phyloP scores from a whole-genome alignment of 2,113 vertebrate species.

The Peromyscus californicus region DNA sequence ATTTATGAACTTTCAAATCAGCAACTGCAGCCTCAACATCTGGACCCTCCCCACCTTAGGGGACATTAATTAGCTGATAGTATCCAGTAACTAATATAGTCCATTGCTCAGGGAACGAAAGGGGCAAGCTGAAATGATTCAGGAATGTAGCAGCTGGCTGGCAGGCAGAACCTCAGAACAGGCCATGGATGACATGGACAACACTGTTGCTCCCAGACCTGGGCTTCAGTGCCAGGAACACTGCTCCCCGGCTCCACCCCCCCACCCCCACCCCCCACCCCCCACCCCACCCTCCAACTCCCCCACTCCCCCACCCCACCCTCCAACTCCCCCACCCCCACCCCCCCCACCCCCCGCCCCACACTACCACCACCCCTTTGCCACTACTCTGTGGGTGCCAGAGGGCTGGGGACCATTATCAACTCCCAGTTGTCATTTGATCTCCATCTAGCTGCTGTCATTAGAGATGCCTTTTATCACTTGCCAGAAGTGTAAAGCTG shows the following conservation, averaged over 20 bases:
- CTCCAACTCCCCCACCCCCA: not conserved
- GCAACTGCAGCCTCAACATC: slow-evolving; percentile 67
- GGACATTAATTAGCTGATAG: slow-evolving; percentile 68
- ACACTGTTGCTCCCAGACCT: slow-evolving; percentile 67
- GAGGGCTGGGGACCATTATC: slow-evolving; percentile 62
- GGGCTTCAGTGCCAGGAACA: slow-evolving; percentile 59
- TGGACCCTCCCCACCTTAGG: slow-evolving; percentile 61
- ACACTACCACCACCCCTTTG: not conserved
- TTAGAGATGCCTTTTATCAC: slow-evolving; percentile 83
- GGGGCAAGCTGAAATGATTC: not conserved
- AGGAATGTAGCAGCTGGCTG: slow-evolving; percentile 59
- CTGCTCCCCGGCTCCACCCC: slow-evolving; percentile 64
- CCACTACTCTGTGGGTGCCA: not conserved
- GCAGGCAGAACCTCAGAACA: slow-evolving; percentile 58
- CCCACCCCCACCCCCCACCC: no score
- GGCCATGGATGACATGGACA: slow-evolving; percentile 67
- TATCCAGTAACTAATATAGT: not conserved
- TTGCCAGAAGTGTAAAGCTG: slow-evolving; percentile 79
- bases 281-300: not conserved
- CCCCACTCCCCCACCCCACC: no score
- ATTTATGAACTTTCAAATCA: slow-evolving; percentile 75
- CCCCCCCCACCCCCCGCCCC: no score
- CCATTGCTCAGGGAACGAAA: not conserved
- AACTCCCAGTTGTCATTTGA: slow-evolving; percentile 76
- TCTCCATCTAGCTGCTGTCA: slow-evolving; percentile 85